Conservation (phyloP, 2,888 invertebrate genomes). For the Smittia aterrima region DNA sequence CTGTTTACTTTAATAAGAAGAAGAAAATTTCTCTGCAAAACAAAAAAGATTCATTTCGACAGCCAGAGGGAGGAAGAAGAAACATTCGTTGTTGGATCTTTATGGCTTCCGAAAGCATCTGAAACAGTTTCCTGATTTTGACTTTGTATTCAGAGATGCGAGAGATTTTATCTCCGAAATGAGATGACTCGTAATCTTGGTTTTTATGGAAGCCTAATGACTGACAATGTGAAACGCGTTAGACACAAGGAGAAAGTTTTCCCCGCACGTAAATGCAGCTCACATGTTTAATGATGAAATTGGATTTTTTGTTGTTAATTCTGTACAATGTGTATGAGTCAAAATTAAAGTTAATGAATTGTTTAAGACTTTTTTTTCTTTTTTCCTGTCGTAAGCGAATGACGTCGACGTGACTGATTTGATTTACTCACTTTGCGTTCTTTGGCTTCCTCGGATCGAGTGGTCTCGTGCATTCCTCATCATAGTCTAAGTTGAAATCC, state of each 20-base stretch:
- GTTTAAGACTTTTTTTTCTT: background rate
- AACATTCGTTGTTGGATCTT: too few relatives aligned
- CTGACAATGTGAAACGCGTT: background rate
- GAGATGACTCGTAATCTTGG: background rate
- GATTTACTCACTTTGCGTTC: slow-evolving; percentile 84
- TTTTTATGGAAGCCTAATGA: slow-evolving; percentile 15
- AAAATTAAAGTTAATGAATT: slow-evolving; percentile 19
- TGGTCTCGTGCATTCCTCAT: slow-evolving; percentile 47
- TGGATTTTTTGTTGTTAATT: background rate
- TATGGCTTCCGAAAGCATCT: too few relatives aligned
- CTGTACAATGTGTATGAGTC: slow-evolving; percentile 16
- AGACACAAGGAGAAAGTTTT: background rate
- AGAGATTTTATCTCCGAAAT: too few relatives aligned
- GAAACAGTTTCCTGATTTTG: too few relatives aligned
- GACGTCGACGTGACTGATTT: background rate
- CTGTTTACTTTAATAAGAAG: too few relatives aligned
- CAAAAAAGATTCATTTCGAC: too few relatives aligned
- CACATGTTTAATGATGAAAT: background rate
- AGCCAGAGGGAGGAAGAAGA: too few relatives aligned
- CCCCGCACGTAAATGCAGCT: background rate
- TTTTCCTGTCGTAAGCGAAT: background rate
- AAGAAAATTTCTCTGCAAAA: too few relatives aligned
- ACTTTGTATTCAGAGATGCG: too few relatives aligned
- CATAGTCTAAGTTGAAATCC: slow-evolving; percentile 62
- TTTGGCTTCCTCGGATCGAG: slow-evolving; percentile 63